Conservation (phyloP, 2,113 vertebrate species). For the Siniperca knerii region DNA sequence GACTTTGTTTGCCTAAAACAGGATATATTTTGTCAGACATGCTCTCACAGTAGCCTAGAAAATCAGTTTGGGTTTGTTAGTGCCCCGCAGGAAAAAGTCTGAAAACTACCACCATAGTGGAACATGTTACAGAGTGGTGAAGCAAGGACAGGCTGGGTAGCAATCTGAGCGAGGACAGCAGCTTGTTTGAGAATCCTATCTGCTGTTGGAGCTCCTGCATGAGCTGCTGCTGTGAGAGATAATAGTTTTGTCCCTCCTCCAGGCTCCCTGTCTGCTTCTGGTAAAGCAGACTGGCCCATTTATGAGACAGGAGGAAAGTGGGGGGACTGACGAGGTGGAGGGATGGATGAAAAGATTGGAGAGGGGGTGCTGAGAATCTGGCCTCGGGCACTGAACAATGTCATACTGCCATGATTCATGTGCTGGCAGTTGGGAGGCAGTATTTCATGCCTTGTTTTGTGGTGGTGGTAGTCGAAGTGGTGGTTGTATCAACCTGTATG, state of each 20-base stretch:
- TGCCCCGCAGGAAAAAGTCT: slow-evolving; percentile 26
- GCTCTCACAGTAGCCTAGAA: slow-evolving; percentile 26
- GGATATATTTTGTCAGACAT: slow-evolving; percentile 13
- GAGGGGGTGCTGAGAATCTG: slow-evolving; percentile 49
- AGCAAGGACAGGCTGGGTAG: slow-evolving; percentile 35
- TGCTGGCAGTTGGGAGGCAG: slow-evolving; percentile 50
- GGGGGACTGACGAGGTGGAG: slow-evolving; percentile 6
- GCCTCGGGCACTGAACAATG: slow-evolving; percentile 60
- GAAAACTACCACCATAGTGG: slow-evolving; percentile 13
- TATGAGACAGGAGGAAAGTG: slow-evolving; percentile 61
- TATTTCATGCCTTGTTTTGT: slow-evolving; percentile 65
- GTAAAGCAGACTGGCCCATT: slow-evolving; percentile 65
- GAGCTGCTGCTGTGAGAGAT: slow-evolving; percentile 77
- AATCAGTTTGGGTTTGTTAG: slow-evolving; percentile 29
- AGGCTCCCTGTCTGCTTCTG: slow-evolving; percentile 66
- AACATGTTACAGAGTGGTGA: slow-evolving; percentile 17
- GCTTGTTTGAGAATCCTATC: slow-evolving; percentile 69
- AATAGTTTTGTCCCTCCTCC: slow-evolving; percentile 79
- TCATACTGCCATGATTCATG: slow-evolving; percentile 67
- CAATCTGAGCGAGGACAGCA: slow-evolving; percentile 55
- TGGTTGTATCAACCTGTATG: slow-evolving; percentile 32
- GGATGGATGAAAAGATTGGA: slow-evolving; percentile 66
- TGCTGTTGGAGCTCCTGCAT: slow-evolving; percentile 62
- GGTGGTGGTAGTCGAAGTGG: slow-evolving; percentile 35
- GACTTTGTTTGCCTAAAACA: slow-evolving; percentile 11